phyloP scores from a whole-genome alignment of 2,797 vertebrate genomes.

The Takifugu ocellatus region DNA sequence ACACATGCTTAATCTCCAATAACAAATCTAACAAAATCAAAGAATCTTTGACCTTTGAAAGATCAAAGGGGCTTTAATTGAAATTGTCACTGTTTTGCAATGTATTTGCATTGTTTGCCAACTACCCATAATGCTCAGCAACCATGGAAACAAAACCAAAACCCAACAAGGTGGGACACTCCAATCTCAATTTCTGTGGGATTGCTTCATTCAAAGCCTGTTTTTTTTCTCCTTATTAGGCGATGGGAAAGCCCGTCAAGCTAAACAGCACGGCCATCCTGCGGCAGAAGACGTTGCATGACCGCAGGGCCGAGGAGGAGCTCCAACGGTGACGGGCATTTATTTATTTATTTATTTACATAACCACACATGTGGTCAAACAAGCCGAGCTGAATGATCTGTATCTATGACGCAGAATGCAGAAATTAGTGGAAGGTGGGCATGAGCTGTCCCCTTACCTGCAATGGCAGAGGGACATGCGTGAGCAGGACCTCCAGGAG shows the following conservation, averaged over 20 bases:
- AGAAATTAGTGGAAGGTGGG: constrained; percentile 76
- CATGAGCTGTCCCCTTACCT: constrained; percentile 82
- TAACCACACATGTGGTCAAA: neutral
- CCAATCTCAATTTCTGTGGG: neutral
- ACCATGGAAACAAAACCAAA: too few relatives aligned
- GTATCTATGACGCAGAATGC: constrained; percentile 71
- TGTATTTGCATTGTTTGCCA: too few relatives aligned
- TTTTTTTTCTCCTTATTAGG: constrained; percentile 61
- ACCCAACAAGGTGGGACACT: neutral
- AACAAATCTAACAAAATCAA: too few relatives aligned
- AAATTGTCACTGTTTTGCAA: too few relatives aligned
- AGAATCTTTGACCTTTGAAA: too few relatives aligned
- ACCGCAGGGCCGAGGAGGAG: constrained; percentile 81
- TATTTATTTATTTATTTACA: neutral
- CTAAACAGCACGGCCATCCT: constrained; percentile 87
- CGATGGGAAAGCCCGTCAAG: constrained; percentile 75
- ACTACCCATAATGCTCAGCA: too few relatives aligned
- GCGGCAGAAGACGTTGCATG: constrained; percentile 82
- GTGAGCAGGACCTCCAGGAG: constrained; percentile 77
- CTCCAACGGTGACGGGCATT: constrained; percentile 75
- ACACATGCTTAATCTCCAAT: too few relatives aligned
- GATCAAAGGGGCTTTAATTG: too few relatives aligned
- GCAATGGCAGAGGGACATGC: constrained; percentile 85
- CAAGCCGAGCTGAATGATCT: neutral
- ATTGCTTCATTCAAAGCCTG: neutral